Percentiles rank a stretch among this genome's conserved stretches.
Evolutionary conservation across 2,113 vertebrate species (phyloP).

Genomic region (Mastomys natalensis): DNA sequence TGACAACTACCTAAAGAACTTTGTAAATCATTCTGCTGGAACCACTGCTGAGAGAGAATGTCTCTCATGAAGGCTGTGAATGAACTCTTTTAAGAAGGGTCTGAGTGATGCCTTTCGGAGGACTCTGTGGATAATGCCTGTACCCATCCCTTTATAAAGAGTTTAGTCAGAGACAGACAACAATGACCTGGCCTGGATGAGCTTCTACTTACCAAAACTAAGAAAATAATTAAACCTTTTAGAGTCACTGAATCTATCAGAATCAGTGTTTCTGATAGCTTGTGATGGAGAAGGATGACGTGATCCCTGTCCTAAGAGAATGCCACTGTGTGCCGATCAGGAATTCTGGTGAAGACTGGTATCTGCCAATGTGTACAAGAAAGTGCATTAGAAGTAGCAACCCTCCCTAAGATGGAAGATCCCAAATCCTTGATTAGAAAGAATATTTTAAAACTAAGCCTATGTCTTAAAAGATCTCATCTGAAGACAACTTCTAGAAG

Average conservation of each 20-base stretch:
- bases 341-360: background rate
- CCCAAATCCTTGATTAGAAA: background rate
- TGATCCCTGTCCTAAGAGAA: background rate
- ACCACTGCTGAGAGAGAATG: background rate
- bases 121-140: background rate
- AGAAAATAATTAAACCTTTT: background rate
- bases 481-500: background rate
- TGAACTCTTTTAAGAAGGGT: background rate
- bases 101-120: background rate
- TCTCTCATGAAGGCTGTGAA: background rate
- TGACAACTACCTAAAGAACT: background rate
- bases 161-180: background rate
- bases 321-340: background rate
- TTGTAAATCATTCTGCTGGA: background rate
- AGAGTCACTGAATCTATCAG: background rate
- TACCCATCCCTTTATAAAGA: background rate
- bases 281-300: background rate
- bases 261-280: background rate
- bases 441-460: background rate
- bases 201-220: constrained; percentile 1
- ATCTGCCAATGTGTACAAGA: background rate
- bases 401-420: background rate
- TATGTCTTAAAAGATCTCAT: background rate
- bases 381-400: background rate
- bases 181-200: background rate